Evolutionary conservation across 2,797 vertebrate genomes (phyloP).

Genomic region (Babyrousa celebensis): DNA sequence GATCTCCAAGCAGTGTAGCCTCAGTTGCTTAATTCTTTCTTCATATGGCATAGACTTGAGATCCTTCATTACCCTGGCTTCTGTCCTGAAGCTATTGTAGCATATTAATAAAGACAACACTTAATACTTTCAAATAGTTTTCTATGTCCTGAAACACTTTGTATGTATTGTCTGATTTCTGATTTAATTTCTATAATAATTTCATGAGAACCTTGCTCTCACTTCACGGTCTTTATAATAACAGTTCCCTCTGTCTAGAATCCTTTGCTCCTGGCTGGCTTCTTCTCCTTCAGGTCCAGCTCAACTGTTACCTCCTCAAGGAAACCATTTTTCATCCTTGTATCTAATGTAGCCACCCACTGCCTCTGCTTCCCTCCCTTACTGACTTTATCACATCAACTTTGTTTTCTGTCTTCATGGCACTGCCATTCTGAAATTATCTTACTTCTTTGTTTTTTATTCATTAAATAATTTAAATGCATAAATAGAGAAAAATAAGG

Average conservation of each 20-base stretch:
- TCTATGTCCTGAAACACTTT: conserved; percentile 13
- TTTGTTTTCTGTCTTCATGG: not conserved
- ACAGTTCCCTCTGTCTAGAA: not conserved
- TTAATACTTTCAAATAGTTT: not conserved
- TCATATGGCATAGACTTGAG: not conserved
- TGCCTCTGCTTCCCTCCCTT: not conserved
- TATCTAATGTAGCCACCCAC: not conserved
- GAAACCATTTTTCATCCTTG: not conserved
- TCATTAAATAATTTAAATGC: not conserved
- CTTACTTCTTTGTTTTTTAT: not conserved
- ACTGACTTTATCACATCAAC: not conserved
- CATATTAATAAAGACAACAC: not conserved
- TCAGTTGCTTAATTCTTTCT: conserved; percentile 22
- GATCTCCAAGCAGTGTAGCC: not conserved
- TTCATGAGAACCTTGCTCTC: not conserved
- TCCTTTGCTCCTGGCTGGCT: accelerated
- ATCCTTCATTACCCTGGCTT: not conserved
- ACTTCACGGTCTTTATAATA: not conserved
- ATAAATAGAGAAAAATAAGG: not conserved
- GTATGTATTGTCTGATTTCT: not conserved
- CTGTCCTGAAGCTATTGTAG: not conserved
- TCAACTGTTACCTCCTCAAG: not conserved
- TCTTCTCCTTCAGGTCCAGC: not conserved
- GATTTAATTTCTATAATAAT: not conserved
- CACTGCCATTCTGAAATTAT: not conserved